Conservation (phyloP, 2,113 vertebrate species). For the Thryonomys swinderianus region DNA sequence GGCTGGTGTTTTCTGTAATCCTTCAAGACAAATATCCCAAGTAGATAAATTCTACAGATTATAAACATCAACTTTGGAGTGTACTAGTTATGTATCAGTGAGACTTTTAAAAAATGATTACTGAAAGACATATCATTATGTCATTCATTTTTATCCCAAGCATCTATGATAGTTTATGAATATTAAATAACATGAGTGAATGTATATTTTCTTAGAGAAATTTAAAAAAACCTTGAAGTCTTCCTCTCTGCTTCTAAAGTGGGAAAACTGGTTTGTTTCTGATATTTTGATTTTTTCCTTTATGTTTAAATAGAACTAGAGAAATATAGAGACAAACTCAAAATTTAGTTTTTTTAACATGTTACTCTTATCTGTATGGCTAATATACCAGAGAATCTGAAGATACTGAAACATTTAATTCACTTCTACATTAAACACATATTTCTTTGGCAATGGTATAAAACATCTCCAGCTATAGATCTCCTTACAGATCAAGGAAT, state of each 20-base stretch:
- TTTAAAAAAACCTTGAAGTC: background rate
- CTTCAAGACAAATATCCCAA: background rate
- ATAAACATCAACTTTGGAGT: background rate
- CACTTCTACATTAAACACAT: background rate
- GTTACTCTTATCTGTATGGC: background rate
- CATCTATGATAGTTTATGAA: background rate
- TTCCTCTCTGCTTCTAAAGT: background rate
- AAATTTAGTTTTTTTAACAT: background rate
- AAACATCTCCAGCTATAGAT: conserved; percentile 44
- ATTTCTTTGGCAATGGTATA: background rate
- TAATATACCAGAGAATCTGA: background rate
- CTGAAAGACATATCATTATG: background rate
- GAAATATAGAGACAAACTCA: background rate
- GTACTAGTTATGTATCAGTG: background rate
- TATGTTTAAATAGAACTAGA: background rate
- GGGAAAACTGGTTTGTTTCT: background rate
- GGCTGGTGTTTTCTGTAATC: background rate
- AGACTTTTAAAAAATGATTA: background rate
- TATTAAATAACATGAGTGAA: background rate
- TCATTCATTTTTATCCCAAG: background rate
- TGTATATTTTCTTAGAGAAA: background rate
- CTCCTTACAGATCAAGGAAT: conserved; percentile 34
- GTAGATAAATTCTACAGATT: background rate
- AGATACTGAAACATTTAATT: background rate
- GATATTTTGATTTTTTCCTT: background rate